Percentiles rank a stretch among this genome's conserved stretches.
phyloP scores from a whole-genome alignment of 2,113 vertebrate genomes.

The Pipa parva region DNA sequence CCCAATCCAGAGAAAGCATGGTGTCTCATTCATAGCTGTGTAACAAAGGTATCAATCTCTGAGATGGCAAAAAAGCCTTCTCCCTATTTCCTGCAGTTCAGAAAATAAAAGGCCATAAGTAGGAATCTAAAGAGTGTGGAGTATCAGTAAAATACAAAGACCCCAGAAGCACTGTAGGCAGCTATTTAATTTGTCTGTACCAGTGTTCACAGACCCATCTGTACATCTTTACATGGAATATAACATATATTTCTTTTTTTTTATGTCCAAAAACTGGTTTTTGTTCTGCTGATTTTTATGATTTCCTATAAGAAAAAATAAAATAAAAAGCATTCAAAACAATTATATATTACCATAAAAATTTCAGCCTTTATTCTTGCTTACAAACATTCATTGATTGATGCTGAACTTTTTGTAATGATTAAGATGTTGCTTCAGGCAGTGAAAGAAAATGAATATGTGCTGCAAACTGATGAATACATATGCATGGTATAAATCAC shows the following conservation, averaged over 20 bases:
- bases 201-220: not conserved
- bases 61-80: not conserved
- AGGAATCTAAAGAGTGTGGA: not conserved
- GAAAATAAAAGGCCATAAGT: not conserved
- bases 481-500: not conserved
- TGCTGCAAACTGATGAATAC: not conserved
- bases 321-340: no score
- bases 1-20: not conserved
- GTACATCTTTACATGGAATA: not conserved
- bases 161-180: not conserved
- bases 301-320: no score
- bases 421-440: constrained; percentile 4
- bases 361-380: not conserved
- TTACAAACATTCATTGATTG: not conserved
- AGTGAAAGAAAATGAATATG: not conserved
- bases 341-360: not conserved
- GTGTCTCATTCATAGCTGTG: not conserved
- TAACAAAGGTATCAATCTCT: not conserved
- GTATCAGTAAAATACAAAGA: not conserved
- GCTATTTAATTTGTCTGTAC: not conserved
- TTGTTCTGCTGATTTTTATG: no score
- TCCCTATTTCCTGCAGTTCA: not conserved
- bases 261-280: no score
- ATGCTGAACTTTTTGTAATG: not conserved
- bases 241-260: not conserved